Conservation (phyloP, 1,140 invertebrate species). For the Calephelis nemesis region DNA sequence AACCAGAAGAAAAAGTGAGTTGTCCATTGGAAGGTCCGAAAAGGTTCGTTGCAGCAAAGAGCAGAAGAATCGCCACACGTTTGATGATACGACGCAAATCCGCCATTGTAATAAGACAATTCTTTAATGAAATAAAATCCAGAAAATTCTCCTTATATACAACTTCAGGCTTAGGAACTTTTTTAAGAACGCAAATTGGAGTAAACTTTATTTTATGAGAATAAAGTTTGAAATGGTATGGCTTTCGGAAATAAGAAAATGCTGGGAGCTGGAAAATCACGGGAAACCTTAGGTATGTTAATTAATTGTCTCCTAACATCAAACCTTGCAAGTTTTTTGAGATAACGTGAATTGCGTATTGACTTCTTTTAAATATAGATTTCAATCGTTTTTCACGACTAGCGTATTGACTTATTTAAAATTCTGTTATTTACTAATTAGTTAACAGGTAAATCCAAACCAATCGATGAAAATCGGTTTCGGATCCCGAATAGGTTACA, state of each 20-base stretch:
- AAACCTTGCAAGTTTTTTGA: slow-evolving; percentile 4
- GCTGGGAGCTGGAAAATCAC: background rate
- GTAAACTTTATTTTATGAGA: background rate
- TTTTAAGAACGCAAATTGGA: background rate
- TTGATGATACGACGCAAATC: slow-evolving; percentile 36
- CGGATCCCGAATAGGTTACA: no score
- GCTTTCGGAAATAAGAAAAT: background rate
- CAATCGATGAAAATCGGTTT: no score
- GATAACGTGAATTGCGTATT: background rate
- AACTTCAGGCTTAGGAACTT: background rate
- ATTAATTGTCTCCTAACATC: slow-evolving; percentile 12
- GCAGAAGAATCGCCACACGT: slow-evolving; percentile 30
- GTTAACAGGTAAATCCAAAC: no score
- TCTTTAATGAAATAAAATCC: slow-evolving; percentile 26
- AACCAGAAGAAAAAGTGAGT: slow-evolving; percentile 42
- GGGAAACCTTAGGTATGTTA: background rate
- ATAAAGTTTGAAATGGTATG: background rate
- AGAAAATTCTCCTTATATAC: slow-evolving; percentile 30
- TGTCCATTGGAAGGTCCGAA: slow-evolving; percentile 38
- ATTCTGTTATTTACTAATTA: no score
- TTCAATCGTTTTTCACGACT: no score
- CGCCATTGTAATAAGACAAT: slow-evolving; percentile 27
- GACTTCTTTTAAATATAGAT: no score
- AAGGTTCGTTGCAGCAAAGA: slow-evolving; percentile 39
- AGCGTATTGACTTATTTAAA: no score